A percentile compares a stretch with the other conserved stretches of the same genome.
Evolutionary conservation across 2,113 vertebrate genomes (phyloP).

Genomic region (Myodes glareolus): DNA sequence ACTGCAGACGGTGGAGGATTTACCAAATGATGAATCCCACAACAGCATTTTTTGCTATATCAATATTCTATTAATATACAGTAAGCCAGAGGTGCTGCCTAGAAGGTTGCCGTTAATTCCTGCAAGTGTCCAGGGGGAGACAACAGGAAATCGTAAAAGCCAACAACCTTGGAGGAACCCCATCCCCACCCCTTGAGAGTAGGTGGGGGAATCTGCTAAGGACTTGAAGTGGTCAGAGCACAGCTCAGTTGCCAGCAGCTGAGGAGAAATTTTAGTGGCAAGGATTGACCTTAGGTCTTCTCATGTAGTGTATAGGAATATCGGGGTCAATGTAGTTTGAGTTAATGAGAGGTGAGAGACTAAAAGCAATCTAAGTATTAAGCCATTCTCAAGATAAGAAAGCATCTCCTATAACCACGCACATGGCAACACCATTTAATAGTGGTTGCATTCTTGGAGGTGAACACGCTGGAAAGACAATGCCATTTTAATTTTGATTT

Average conservation of each 20-base stretch:
- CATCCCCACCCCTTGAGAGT: slow-evolving; percentile 75
- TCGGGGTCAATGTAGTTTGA: background rate
- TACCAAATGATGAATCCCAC: slow-evolving; percentile 90
- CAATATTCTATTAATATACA: slow-evolving; percentile 96
- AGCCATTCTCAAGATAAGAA: background rate
- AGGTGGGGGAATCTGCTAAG: slow-evolving; percentile 86
- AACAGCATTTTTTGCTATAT: slow-evolving; percentile 91
- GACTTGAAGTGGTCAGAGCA: slow-evolving; percentile 88
- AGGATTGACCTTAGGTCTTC: slow-evolving; percentile 34
- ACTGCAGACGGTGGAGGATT: slow-evolving; percentile 90
- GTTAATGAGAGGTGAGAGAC: background rate
- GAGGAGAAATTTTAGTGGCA: slow-evolving; percentile 32
- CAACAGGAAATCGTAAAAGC: slow-evolving; percentile 91
- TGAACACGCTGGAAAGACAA: background rate
- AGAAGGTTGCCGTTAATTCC: slow-evolving; percentile 87
- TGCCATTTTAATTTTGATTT: background rate
- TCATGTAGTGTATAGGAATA: background rate
- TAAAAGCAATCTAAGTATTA: background rate
- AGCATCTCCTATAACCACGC: background rate
- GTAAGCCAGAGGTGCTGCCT: slow-evolving; percentile 91
- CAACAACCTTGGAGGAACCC: slow-evolving; percentile 92
- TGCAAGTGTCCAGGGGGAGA: slow-evolving; percentile 88
- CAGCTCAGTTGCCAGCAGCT: slow-evolving; percentile 83
- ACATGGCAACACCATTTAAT: background rate
- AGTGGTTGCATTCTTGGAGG: background rate